Base-by-base conservation (phyloP, 53 echinoderm and acorn worm genomes). In the Hippasteria phrygiana region DNA sequence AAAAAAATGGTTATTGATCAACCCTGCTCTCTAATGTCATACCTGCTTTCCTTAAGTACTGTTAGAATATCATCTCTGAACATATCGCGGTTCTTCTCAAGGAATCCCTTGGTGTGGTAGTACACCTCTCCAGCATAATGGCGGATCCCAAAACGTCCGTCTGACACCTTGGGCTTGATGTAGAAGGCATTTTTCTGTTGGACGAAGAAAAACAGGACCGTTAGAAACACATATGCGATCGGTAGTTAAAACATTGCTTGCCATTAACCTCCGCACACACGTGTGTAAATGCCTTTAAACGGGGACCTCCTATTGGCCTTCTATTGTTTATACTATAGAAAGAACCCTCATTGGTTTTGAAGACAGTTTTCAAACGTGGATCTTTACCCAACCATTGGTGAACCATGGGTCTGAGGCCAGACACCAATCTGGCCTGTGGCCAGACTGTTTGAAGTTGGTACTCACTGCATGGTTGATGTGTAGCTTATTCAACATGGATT, bases 81-180 rank as follows among this genome's bases (percentile, higher is more conserved):
- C 38, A 90, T 98, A 69, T 98, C 99, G 73, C 99, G 55, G 87
- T 98, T 98, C 92, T 98, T 98, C 77, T 98, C 99, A 37, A 97
- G 91, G 83, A 98, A 98, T 1, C 99, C 96, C 55, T 87, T 95
- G 12, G 95, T 98, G 6, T 92, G 65, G 70, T 98, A 98, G 75
- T 62, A 96, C 31, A 98, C 99, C 38, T 98, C 99, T 1, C 99
- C 99, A 1, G 99, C 99, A 55, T 98, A 98, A 63, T 98, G 99
- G 20, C 89, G 91, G 85, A 98, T 98, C 18, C 99, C 99, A 93
- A 98, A 98, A 63, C 83, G 73, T 5, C 62, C 74, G 80, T 98
- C 89, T 11, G 93, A 78, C 46, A 98, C 95, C 36, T 92, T 92
- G 17, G 99, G 99, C 89, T 96, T 98, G 88, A 90, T 90, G 82